A percentile compares a stretch with the other conserved stretches of the same genome.
These are phyloP conservation scores for Salvelinus alpinus DNA, from an alignment of 2,113 vertebrate species.

Conservation along the genomic window DNA sequence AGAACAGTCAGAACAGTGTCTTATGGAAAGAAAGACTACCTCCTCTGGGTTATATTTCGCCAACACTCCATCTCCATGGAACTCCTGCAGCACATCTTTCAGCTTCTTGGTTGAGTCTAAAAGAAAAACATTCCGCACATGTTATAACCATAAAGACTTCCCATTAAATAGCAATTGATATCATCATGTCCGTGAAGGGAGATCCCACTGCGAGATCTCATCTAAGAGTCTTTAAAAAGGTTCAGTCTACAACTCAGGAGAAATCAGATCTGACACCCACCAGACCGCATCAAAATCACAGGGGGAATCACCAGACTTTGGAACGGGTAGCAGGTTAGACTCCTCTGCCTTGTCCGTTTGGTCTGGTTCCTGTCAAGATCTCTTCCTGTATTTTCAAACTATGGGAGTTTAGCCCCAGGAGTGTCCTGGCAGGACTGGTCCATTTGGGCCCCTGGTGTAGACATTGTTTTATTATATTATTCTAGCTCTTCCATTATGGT, in stretches of 20 bases:
- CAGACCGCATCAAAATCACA: background rate
- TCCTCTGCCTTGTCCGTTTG: background rate
- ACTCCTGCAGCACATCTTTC: slow-evolving; percentile 94
- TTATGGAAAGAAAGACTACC: slow-evolving; percentile 68
- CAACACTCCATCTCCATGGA: slow-evolving; percentile 90
- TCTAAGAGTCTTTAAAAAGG: background rate
- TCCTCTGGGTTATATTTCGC: slow-evolving; percentile 94
- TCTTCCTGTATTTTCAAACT: too few species aligned
- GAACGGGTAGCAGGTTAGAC: background rate
- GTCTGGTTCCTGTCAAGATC: too few species aligned
- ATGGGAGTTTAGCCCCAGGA: background rate
- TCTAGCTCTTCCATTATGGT: too few species aligned
- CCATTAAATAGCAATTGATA: background rate
- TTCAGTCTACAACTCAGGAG: background rate
- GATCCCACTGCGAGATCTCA: background rate
- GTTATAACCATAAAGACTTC: background rate
- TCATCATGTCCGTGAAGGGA: background rate
- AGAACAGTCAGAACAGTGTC: background rate
- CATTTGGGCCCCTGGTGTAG: too few species aligned
- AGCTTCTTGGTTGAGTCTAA: slow-evolving; percentile 94
- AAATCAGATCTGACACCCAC: background rate
- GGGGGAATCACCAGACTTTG: background rate
- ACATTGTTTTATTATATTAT: too few species aligned
- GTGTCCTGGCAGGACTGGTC: too few species aligned
- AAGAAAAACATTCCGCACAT: slow-evolving; percentile 37